Evolutionary conservation across 2,797 vertebrate genomes (phyloP).

Genomic region (Oryzias dopingdopingensis): DNA sequence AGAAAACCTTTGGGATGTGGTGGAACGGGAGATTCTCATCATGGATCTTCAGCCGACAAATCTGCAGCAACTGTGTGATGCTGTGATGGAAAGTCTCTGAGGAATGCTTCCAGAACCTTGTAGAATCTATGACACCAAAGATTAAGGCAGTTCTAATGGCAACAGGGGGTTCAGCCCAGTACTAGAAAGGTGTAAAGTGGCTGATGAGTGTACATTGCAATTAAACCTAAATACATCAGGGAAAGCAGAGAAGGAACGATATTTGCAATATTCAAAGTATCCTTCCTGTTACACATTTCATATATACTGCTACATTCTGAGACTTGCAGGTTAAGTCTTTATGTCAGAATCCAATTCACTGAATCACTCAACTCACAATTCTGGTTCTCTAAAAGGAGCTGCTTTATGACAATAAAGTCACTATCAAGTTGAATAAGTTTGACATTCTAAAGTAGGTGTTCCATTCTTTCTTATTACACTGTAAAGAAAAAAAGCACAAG

Average conservation of each 20-base stretch:
- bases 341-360: constrained; percentile 32
- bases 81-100: too few relatives aligned
- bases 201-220: constrained; percentile 20
- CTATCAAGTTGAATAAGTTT: constrained; percentile 18
- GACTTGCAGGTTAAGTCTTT: constrained; percentile 36
- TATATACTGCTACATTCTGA: constrained; percentile 20
- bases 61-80: too few relatives aligned
- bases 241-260: constrained; percentile 25
- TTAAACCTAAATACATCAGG: constrained; percentile 56
- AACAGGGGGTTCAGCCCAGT: too few relatives aligned
- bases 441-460: constrained; percentile 13
- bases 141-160: too few relatives aligned
- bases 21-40: too few relatives aligned
- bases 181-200: too few relatives aligned
- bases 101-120: too few relatives aligned
- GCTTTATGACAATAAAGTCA: constrained; percentile 15
- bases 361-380: constrained; percentile 12
- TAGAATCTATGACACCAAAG: too few relatives aligned
- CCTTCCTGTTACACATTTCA: constrained; percentile 41
- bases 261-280: constrained; percentile 57
- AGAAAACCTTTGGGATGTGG: too few relatives aligned
- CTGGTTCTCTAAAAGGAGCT: constrained; percentile 6
- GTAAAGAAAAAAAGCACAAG: constrained; percentile 6
- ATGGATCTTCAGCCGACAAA: too few relatives aligned
- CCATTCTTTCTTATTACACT: constrained; percentile 13